phyloP scores from a whole-genome alignment of 2,888 invertebrate genomes.

The Globia sparganii region DNA sequence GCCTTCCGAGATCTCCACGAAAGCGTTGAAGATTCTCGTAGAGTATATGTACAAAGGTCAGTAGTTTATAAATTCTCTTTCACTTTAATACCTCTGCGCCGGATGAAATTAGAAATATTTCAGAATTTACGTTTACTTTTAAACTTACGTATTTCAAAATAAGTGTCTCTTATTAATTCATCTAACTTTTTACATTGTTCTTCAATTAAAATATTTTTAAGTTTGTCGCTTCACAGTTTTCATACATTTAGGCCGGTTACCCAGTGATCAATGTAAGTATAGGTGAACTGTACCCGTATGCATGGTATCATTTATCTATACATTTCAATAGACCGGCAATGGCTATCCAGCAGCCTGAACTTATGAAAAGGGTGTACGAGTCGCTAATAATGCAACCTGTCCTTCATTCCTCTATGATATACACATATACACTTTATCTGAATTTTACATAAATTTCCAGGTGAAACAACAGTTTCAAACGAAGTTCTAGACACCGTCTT shows the following conservation, averaged over 20 bases:
- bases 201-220: not conserved
- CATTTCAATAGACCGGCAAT: not conserved
- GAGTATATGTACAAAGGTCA: conserved; percentile 96
- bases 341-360: not conserved
- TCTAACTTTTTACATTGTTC: not conserved
- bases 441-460: conserved; percentile 73
- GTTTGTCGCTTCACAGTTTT: no score
- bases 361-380: not conserved
- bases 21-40: conserved; percentile 94
- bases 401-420: not conserved
- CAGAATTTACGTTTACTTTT: not conserved
- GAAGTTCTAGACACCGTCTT: conserved; percentile 95
- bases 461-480: conserved; percentile 95
- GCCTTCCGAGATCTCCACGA: conserved; percentile 95
- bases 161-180: not conserved
- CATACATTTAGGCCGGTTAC: not conserved
- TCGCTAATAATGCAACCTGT: not conserved
- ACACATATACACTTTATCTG: not conserved
- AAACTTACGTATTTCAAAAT: not conserved
- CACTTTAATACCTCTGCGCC: not conserved
- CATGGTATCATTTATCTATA: not conserved
- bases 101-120: not conserved
- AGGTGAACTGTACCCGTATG: not conserved
- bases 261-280: not conserved
- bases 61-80: conserved; percentile 32